phyloP scores from a whole-genome alignment of 2,797 vertebrate species.

The Neopelma chrysocephalum region DNA sequence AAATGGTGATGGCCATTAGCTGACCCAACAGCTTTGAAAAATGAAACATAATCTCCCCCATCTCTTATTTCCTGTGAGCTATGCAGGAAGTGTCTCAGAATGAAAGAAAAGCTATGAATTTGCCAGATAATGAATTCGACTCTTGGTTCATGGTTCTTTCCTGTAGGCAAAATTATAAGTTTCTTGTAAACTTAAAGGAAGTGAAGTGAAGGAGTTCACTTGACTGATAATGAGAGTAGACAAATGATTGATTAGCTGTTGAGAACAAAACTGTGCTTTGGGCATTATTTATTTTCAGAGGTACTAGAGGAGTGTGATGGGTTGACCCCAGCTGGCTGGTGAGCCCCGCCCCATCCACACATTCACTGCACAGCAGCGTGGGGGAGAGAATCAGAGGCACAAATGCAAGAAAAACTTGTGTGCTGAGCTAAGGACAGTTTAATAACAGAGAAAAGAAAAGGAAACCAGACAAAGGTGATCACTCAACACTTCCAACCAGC shows the following conservation, averaged over 20 bases:
- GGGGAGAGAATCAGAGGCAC: neutral
- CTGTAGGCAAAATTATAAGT: constrained; percentile 38
- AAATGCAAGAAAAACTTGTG: neutral
- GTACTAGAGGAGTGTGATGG: neutral
- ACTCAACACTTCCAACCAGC: neutral
- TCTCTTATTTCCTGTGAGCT: constrained; percentile 38
- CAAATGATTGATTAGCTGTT: neutral
- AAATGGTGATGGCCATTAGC: neutral
- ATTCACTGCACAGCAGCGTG: neutral
- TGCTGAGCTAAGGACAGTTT: neutral
- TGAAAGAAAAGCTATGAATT: constrained; percentile 59
- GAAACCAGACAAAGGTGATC: neutral
- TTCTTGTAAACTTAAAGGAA: constrained; percentile 65
- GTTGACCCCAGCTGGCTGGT: neutral
- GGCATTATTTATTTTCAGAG: neutral
- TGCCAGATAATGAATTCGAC: neutral
- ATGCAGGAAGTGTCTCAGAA: constrained; percentile 56
- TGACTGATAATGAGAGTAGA: constrained; percentile 6
- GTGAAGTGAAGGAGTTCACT: constrained; percentile 11
- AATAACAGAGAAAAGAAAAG: neutral
- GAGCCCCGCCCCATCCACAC: too few species aligned
- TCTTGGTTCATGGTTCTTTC: constrained; percentile 45
- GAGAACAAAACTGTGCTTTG: neutral
- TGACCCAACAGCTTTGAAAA: neutral
- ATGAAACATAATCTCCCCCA: neutral